Base-by-base conservation (phyloP, 2,113 vertebrate genomes). In the Corynorhinus townsendii region DNA sequence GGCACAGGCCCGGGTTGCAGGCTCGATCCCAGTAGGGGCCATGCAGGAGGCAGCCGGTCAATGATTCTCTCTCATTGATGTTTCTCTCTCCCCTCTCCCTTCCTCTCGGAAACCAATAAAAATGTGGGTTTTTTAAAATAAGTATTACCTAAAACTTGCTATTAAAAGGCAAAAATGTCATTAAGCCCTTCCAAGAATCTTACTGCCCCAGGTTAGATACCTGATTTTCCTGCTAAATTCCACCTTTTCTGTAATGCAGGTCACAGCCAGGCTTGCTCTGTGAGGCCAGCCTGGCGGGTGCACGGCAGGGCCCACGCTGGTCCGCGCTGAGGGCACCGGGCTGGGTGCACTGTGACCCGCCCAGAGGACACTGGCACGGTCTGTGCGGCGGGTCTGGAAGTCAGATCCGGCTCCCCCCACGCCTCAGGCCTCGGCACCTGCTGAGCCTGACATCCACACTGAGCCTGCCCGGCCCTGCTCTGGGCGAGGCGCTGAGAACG, bases 341-440 rank as follows among this genome's bases (percentile, higher is more conserved):
- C 68, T 0, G 2, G 26, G 28, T 1, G 5, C 52, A 17, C 17
- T 2, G 0, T 11, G 9, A 7, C 7, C 22, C 1, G 0, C 30
- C 22, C 7, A 5, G 30, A 77, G 90, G 12, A 19, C 10, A 2
- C 69, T 0, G 10, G 20, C 33, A 2, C 0, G 2, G 40, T 11
- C 35, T 24, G 4, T 3, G 20, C 3, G 1, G 26, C 0, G 7
- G 47, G 8, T 24, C 3, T 8, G 12, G 5, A 26, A 16, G 17
- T 62, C 15, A 1, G 20, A 0, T 20, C 0, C 1, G 35, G 4
- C 30, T 72, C 43, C 7, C 26, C 30, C 10, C 7, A 0, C 7
- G 5, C 12, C 56, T 38, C 19, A 1, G 64, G n/a, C 14, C 35
- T 38, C 26, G 7, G 11, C 7, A 7, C 1, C 28, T 54, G 9